A percentile compares a stretch with the other conserved stretches of the same genome.
Conservation (phyloP, 37 sponge, comb jelly and placozoan species). For the Haliclona indistincta region DNA sequence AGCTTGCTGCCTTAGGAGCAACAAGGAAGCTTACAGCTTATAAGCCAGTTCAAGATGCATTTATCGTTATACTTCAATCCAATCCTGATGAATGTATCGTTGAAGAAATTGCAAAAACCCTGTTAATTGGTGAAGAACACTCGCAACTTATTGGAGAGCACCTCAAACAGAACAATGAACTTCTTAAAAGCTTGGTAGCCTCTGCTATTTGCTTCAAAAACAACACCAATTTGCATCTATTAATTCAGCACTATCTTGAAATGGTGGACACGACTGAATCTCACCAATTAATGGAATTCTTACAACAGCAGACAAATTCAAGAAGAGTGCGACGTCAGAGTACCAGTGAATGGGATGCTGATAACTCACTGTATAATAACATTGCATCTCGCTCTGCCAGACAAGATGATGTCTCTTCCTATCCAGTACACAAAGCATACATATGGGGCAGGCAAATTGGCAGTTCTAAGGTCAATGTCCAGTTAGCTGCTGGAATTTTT, state of each 20-base stretch:
- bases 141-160: neutral
- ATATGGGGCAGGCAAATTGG: slow-evolving; percentile 65
- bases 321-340: too few species aligned
- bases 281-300: too few species aligned
- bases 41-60: neutral
- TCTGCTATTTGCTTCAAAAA: neutral
- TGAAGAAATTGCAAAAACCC: neutral
- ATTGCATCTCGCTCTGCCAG: slow-evolving; percentile 26
- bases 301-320: too few species aligned
- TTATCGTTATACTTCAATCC: slow-evolving; percentile 7
- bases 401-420: slow-evolving; percentile 25
- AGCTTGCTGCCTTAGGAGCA: slow-evolving; percentile 8
- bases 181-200: neutral
- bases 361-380: slow-evolving; percentile 35
- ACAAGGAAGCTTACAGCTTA: neutral
- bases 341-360: slow-evolving; percentile 46
- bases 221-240: neutral
- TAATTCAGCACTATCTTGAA: neutral
- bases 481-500: slow-evolving; percentile 49
- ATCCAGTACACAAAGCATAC: slow-evolving; percentile 58
- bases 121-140: slow-evolving; percentile 1
- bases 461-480: slow-evolving; percentile 27
- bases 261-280: neutral
- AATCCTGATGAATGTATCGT: neutral
- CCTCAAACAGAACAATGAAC: neutral